Percentiles rank a stretch among this genome's conserved stretches.
Evolutionary conservation across 2,888 invertebrate species (phyloP).

Genomic region (Cephus pygmeus): DNA sequence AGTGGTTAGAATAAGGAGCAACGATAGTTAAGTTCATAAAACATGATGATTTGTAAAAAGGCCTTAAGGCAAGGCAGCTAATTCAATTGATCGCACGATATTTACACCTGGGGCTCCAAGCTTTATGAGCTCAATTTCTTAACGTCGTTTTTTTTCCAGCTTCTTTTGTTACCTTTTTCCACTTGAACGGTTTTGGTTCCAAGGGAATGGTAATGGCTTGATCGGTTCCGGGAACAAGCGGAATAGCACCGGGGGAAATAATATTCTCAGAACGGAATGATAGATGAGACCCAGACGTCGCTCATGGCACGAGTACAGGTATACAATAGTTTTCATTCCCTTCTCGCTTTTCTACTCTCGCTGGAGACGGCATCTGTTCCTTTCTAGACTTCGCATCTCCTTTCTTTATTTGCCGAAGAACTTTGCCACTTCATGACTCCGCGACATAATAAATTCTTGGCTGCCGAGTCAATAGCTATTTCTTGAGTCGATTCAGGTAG

Average conservation of each 20-base stretch:
- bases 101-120: not conserved
- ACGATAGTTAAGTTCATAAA: not conserved
- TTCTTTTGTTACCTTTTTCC: not conserved
- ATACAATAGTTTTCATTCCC: not conserved
- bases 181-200: not conserved
- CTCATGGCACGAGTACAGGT: conserved; percentile 20
- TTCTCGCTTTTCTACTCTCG: not conserved
- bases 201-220: conserved; percentile 25
- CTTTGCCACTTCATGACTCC: not conserved
- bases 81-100: not conserved
- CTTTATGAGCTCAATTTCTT: not conserved
- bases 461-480: too few relatives aligned
- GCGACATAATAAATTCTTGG: too few relatives aligned
- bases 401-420: not conserved
- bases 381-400: not conserved
- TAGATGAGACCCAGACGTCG: conserved; percentile 20
- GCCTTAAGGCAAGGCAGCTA: not conserved
- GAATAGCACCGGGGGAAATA: conserved; percentile 21
- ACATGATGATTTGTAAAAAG: not conserved
- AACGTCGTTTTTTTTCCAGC: not conserved
- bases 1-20: not conserved
- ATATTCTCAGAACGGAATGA: conserved; percentile 23
- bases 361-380: not conserved
- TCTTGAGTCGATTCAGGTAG: too few relatives aligned
- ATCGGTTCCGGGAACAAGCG: conserved; percentile 27